Evolutionary conservation across 2,113 vertebrate genomes (phyloP), one percentile per base, ranked within the genome.

Genomic region (Seriola rivoliana): DNA sequence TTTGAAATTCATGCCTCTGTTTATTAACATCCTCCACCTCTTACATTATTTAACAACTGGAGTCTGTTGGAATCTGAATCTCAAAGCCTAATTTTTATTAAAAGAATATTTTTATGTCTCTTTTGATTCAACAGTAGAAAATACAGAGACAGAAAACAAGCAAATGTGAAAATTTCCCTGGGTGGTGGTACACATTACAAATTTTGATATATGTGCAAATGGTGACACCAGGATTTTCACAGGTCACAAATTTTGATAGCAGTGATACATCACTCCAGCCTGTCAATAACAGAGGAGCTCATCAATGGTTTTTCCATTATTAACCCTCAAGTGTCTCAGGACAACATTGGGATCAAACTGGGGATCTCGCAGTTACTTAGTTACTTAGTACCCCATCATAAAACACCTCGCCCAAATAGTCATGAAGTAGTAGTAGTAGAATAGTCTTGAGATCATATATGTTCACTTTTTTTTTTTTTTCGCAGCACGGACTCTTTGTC

Each of bases 1-100:
- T 83, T 84, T 86, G 42, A 73, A 82, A 85, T 75, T 13, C n/a
- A 29, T 63, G 75, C 32, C 7, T 23, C 5, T 81, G 59, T 75
- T 82, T 64, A 78, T 73, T 42, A 75, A 68, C 40, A 1, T n/a
- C 44, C 38, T 78, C 59, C 64, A 65, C 57, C 60, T 29, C 55
- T 74, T 75, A 40, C 76, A 77, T 71, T 13, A 82, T 72, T 81
- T 48, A 78, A 36, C 29, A 64, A 48, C 1, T 3, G 10, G 42
- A 55, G 29, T 55, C 44, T 67, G 19, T 29, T 16, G 59, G 38
- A 68, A 44, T 63, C 29, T 25, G 23, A 23, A 23, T 23, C 23
- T 23, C 13, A 21, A 0, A 8, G n/a, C 17, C 23, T 25, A 73
- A 21, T 12, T 55, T 9, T 29, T n/a, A 19, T 50, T 72, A 11